These are phyloP conservation scores for Colaptes auratus DNA, from an alignment of 2,113 vertebrate species.

Conservation along the genomic window DNA sequence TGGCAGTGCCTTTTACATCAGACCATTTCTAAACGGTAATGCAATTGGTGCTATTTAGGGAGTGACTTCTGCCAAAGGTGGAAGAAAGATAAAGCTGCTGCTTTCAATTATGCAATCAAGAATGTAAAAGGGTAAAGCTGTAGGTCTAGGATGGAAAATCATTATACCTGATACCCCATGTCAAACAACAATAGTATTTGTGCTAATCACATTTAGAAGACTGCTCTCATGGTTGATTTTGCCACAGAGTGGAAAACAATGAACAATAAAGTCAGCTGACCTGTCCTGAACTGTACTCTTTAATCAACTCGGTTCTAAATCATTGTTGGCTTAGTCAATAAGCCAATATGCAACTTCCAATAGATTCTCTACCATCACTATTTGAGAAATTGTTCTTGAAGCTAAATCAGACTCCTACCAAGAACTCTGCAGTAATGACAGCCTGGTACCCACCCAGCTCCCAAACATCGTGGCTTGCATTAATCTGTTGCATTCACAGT, in stretches of 20 bases:
- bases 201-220: conserved; percentile 30
- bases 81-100: conserved; percentile 51
- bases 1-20: background rate
- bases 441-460: background rate
- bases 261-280: background rate
- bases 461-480: background rate
- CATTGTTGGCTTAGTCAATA: background rate
- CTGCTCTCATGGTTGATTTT: background rate
- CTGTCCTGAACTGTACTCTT: background rate
- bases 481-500: background rate
- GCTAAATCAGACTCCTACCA: background rate
- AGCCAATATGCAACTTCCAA: background rate
- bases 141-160: conserved; percentile 30
- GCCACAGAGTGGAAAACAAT: conserved; percentile 11
- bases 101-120: conserved; percentile 61
- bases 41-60: background rate
- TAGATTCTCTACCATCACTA: background rate
- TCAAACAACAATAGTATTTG: conserved; percentile 54
- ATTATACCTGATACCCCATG: conserved; percentile 26
- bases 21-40: background rate
- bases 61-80: background rate
- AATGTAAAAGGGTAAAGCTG: background rate
- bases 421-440: background rate
- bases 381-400: background rate
- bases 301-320: conserved; percentile 5